These are phyloP conservation scores for Perca fluviatilis DNA, from an alignment of 2,113 vertebrate species.

Conservation along the genomic window DNA sequence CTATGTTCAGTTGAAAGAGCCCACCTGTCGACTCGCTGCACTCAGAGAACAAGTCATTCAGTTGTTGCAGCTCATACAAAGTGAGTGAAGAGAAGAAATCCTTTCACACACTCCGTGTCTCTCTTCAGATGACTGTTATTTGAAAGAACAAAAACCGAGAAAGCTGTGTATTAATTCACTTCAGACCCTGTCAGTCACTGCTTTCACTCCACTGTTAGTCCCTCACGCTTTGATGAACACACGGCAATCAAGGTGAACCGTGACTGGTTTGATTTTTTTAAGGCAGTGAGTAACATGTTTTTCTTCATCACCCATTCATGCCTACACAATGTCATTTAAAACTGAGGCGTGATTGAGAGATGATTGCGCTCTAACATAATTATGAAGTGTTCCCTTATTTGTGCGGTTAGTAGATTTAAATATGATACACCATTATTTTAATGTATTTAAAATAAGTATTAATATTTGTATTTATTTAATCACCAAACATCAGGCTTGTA, in stretches of 20 bases:
- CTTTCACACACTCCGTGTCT: constrained; percentile 70
- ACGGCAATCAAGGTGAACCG: constrained; percentile 60
- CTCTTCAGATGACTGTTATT: constrained; percentile 68
- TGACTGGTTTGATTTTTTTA: constrained; percentile 48
- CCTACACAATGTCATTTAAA: constrained; percentile 10
- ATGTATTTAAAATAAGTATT: background rate
- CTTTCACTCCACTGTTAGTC: constrained; percentile 83
- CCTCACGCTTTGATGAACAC: constrained; percentile 47
- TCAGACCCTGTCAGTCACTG: constrained; percentile 61
- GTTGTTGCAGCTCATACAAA: constrained; percentile 72
- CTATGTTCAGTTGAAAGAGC: constrained; percentile 71
- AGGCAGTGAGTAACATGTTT: constrained; percentile 38
- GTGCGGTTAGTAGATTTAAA: background rate
- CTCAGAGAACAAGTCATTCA: constrained; percentile 73
- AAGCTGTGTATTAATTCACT: constrained; percentile 68
- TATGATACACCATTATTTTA: background rate
- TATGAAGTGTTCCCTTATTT: background rate
- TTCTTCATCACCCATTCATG: constrained; percentile 19
- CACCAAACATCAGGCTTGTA: background rate
- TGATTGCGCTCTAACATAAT: constrained; percentile 1
- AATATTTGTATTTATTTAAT: constrained; percentile 3
- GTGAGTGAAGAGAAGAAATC: constrained; percentile 63
- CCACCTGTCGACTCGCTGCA: constrained; percentile 73
- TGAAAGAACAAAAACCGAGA: constrained; percentile 63
- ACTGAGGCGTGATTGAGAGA: constrained; percentile 1